phyloP scores from a whole-genome alignment of 2,113 vertebrate species.

The Romanogobio albipinnatus region DNA sequence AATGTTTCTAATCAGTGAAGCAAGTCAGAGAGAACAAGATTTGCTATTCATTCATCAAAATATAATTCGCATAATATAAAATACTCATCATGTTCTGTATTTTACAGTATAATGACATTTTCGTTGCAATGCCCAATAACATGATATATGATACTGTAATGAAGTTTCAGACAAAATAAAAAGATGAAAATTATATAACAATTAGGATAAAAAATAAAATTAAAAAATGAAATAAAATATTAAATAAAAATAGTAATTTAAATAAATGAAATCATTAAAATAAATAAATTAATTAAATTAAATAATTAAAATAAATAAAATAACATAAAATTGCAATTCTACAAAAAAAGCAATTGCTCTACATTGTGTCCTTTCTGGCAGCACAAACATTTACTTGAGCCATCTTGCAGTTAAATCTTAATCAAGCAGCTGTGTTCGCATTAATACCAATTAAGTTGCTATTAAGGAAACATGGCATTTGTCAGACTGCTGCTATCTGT shows the following conservation, averaged over 20 bases:
- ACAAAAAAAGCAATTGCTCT: neutral
- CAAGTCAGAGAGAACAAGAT: neutral
- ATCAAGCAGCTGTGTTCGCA: neutral
- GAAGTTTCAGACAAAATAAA: neutral
- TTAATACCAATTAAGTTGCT: neutral
- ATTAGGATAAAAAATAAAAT: neutral
- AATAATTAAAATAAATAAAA: too few relatives aligned
- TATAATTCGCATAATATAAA: neutral
- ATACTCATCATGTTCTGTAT: neutral
- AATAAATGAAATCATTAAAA: too few relatives aligned
- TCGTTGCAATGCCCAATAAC: neutral
- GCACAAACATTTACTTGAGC: neutral
- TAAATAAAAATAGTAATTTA: too few relatives aligned
- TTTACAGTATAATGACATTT: neutral
- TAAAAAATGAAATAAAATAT: too few relatives aligned
- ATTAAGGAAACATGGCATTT: slow-evolving; percentile 21
- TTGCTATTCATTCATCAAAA: neutral
- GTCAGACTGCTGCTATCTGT: neutral
- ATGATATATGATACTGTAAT: neutral
- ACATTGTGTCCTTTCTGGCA: neutral
- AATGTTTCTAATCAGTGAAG: neutral
- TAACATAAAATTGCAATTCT: too few relatives aligned
- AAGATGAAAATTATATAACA: neutral
- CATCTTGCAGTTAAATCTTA: slow-evolving; percentile 24
- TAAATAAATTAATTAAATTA: too few relatives aligned